Percentiles rank a stretch among this genome's conserved stretches.
Evolutionary conservation across 2,888 invertebrate species (phyloP).

Genomic region (Volucella zonaria): DNA sequence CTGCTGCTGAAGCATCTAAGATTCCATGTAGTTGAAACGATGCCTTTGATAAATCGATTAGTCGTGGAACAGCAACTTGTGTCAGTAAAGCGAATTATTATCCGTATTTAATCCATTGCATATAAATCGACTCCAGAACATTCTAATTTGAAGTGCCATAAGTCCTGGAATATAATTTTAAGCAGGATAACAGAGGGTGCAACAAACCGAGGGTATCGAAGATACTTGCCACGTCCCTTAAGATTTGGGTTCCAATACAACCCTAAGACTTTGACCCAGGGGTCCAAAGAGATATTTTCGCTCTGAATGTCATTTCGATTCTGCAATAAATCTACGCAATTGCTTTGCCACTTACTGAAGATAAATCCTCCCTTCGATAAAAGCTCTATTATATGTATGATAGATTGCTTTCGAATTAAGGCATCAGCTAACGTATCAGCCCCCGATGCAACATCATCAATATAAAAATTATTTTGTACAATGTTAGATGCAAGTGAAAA

Average conservation of each 20-base stretch:
- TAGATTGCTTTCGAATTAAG: neutral
- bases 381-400: neutral
- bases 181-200: too few species aligned
- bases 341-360: neutral
- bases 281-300: too few species aligned
- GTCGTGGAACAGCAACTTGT: neutral
- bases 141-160: neutral
- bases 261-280: too few species aligned
- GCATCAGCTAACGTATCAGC: neutral
- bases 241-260: neutral
- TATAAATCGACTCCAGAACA: too few species aligned
- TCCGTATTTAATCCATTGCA: too few species aligned
- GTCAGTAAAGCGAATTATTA: too few species aligned
- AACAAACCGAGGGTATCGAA: too few species aligned
- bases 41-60: neutral
- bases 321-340: neutral
- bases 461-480: neutral
- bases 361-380: neutral
- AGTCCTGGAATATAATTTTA: too few species aligned
- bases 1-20: slow-evolving; percentile 48
- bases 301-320: too few species aligned
- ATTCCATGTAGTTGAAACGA: slow-evolving; percentile 27
- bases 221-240: slow-evolving; percentile 1
- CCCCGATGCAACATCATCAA: neutral
- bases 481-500: slow-evolving; percentile 6